Base-by-base conservation (phyloP, 2,888 invertebrate species). In the Cephus pygmeus region DNA sequence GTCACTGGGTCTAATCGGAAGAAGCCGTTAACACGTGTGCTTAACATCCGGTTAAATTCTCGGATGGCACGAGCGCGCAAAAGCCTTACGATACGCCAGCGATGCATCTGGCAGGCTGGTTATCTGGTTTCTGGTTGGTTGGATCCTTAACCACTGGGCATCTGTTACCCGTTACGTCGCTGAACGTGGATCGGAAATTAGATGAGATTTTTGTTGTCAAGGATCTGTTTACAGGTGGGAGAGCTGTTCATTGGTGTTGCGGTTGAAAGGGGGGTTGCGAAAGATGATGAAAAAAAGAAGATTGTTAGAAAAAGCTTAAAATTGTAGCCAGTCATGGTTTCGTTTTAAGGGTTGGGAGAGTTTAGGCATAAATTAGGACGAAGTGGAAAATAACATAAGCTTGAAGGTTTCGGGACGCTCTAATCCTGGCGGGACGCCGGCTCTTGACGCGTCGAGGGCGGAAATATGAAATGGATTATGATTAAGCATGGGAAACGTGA, bases 121-220 rank as follows among this genome's bases (percentile, higher is more conserved):
- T 85, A 85, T 85, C 84, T 85, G 83, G 82, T 83, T 85, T 85
- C 83, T 80, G 80, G 81, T 78, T 81, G 81, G 79, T 75, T 80
- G 78, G 81, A 77, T 79, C 81, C 80, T 83, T 81, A 83, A 34
- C 74, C 74, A 35, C 74, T 34, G 35, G n/a, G 15, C 35, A 85
- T 85, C 87, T 85, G 85, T 85, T 86, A 84, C 82, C 81, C 85
- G 84, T 85, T 80, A 86, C 85, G 85, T 86, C 85, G 82, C 82
- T 81, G 81, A 82, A 79, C 79, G 76, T 79, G 79, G 82, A 34
- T 82, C 75, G 75, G 31, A 71, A 33, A 71, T 71, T 34, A 71
- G 31, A 33, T 71, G 33, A 33, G 12, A 71, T 71, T 3, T 23
- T 35, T 34, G 12, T 6, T 71, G 30, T 31, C 9, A 34, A 71